Base-by-base conservation (phyloP, 2,888 invertebrate genomes). In the Dryocosmus kuriphilus region DNA sequence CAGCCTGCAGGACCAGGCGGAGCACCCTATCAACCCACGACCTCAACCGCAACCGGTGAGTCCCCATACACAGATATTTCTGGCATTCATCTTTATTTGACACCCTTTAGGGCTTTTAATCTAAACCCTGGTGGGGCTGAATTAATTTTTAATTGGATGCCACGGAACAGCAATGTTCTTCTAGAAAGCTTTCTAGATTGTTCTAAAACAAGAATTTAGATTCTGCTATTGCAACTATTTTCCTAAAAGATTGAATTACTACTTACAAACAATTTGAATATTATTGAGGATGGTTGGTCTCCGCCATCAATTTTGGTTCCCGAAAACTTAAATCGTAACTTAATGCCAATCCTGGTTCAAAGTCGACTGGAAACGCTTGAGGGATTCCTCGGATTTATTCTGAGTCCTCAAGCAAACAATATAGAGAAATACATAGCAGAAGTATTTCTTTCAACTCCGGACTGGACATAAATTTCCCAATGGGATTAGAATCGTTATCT, bases 31-130 rank as follows among this genome's bases (percentile, higher is more conserved):
- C 92, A 91, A 87, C 92, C 90, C 84, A 91, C 94, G 83, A 92
- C 94, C 84, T 93, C 94, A 79, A 93, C 93, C 83, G 92, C 95
- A 83, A 95, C 95, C 87, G 95, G 95, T 95, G 89, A 93, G 85
- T 93, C 92, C 86, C 92, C 78, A 78, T 80, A 80, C n/a, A 71
- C 11, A 51, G 51, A 55, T 71, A 71, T 71, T 60, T 32, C 74
- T 41, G 60, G 38, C 24, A 60, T 74, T 16, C 51, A 14, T 35
- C 65, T 76, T 76, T 61, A 51, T 63, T 63, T 32, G 65, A 51
- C 76, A 63, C 76, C 62, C 76, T 41, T 35, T 35, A 22, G 7
- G 16, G 14, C 22, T 38, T 76, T 14, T 57, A 77, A 74, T 74
- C 30, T 73, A 75, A 75, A 73, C 74, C 30, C 57, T 41, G 51